Conservation (phyloP, 1,140 invertebrate species). For the Diabrotica undecimpunctata region DNA sequence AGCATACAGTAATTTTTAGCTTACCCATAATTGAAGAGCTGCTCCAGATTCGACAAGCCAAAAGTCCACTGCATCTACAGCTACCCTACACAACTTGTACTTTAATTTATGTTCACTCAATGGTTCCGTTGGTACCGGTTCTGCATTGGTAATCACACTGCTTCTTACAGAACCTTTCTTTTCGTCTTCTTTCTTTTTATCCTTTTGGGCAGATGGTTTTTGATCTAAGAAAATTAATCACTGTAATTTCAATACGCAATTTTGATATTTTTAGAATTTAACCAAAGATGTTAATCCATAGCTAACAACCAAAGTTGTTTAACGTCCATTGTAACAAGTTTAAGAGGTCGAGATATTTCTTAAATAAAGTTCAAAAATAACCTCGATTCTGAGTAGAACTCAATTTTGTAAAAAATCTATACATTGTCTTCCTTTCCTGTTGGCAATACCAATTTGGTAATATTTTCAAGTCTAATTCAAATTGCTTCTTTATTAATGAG, state of each 20-base stretch:
- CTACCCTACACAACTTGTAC: conserved; percentile 88
- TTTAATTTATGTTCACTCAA: conserved; percentile 63
- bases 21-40: conserved; percentile 80
- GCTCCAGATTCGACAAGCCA: conserved; percentile 87
- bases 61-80: conserved; percentile 87
- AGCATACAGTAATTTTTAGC: conserved; percentile 13
- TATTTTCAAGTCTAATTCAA: no score
- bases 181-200: conserved; percentile 22
- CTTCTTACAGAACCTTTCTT: conserved; percentile 26
- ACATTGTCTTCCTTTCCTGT: no score
- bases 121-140: background rate
- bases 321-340: no score
- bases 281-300: no score
- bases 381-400: no score
- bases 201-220: conserved; percentile 4
- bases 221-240: background rate
- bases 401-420: no score
- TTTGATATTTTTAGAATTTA: background rate
- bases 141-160: conserved; percentile 1
- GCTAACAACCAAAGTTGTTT: no score
- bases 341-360: no score
- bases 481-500: no score
- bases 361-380: no score
- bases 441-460: no score
- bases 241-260: background rate